These are phyloP conservation scores for Elachura formosa DNA, from an alignment of 2,113 vertebrate genomes.

Conservation along the genomic window DNA sequence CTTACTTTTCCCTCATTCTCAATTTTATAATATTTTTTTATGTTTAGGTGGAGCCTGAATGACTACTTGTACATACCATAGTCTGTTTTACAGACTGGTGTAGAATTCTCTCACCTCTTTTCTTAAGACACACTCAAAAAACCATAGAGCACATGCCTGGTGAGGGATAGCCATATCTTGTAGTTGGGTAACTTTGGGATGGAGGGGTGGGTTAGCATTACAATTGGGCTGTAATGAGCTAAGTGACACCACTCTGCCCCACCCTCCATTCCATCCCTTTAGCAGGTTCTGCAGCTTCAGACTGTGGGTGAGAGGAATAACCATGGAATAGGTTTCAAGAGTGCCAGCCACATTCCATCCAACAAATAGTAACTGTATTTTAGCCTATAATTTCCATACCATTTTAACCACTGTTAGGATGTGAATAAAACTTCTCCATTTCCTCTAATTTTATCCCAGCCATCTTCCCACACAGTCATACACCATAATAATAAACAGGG, in stretches of 20 bases:
- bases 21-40: neutral
- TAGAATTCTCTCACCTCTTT: accelerated
- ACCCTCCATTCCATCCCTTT: neutral
- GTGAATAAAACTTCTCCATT: neutral
- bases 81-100: neutral
- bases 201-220: neutral
- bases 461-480: neutral
- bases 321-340: neutral
- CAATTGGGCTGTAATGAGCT: neutral
- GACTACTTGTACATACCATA: too few species aligned
- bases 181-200: neutral
- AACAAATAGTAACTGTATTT: neutral
- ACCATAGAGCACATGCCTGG: accelerated
- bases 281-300: neutral
- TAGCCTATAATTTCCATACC: neutral
- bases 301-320: neutral
- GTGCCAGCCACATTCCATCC: neutral
- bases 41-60: neutral
- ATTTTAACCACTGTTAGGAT: neutral
- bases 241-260: neutral
- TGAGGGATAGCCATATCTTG: accelerated
- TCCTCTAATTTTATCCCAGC: neutral
- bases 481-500: neutral
- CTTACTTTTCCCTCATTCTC: neutral
- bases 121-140: neutral